A percentile compares a stretch with the other conserved stretches of the same genome.
Evolutionary conservation across 35 echinoderm and acorn worm genomes (phyloP).

Genomic region (Chiridota heheva): DNA sequence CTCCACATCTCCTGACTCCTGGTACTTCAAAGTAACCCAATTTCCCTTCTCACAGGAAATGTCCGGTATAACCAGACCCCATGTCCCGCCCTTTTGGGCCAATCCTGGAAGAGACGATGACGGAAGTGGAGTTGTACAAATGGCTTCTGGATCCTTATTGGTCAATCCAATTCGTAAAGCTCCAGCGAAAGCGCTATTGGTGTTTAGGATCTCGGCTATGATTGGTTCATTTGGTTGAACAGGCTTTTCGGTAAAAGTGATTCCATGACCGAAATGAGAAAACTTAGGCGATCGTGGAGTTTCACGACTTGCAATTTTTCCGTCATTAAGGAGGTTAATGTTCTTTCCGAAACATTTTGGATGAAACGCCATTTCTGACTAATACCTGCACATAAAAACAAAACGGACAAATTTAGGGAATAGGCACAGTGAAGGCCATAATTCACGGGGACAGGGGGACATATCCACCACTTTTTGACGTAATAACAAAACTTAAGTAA

Average conservation of each 20-base stretch:
- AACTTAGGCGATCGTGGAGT: background rate
- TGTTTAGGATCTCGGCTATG: slow-evolving; percentile 23
- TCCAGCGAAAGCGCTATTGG: slow-evolving; percentile 14
- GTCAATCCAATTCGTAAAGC: slow-evolving; percentile 23
- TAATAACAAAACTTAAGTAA: no score
- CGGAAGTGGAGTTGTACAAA: slow-evolving; percentile 14
- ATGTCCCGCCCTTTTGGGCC: slow-evolving; percentile 9
- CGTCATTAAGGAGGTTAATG: slow-evolving; percentile 27
- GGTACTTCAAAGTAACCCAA: background rate
- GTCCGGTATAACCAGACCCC: no score
- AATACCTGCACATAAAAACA: no score
- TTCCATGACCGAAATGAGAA: slow-evolving; percentile 19
- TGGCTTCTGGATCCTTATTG: slow-evolving; percentile 31
- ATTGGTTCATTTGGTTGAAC: background rate
- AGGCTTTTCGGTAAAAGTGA: slow-evolving; percentile 18
- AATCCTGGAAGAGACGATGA: slow-evolving; percentile 38
- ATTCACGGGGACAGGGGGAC: no score
- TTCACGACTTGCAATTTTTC: slow-evolving; percentile 20
- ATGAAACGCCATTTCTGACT: slow-evolving; percentile 25
- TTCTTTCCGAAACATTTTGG: slow-evolving; percentile 27
- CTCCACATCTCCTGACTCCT: background rate
- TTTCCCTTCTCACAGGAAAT: background rate
- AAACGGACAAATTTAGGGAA: no score
- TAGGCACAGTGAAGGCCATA: no score
- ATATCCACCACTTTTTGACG: no score